phyloP scores from a whole-genome alignment of 2,113 vertebrate species.

The Brachyhypopomus gauderio region DNA sequence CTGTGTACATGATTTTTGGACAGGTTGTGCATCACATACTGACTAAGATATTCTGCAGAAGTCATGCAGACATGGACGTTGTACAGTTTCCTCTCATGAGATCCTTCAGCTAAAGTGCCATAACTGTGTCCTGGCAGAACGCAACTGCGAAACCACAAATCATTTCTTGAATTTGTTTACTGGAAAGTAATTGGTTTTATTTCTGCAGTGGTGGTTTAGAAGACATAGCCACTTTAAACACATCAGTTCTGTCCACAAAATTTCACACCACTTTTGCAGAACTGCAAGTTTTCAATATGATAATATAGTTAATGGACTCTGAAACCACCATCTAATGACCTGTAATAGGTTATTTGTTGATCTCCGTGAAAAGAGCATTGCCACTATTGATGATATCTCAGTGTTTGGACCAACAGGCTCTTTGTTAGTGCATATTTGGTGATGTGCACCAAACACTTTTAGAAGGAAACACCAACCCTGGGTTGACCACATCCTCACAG shows the following conservation, averaged over 20 bases:
- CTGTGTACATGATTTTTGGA: too few relatives aligned
- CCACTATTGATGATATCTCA: neutral
- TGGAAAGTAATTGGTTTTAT: slow-evolving; percentile 17
- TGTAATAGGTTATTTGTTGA: neutral
- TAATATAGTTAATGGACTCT: neutral
- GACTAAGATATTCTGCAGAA: too few relatives aligned
- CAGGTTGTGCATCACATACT: too few relatives aligned
- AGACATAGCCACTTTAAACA: slow-evolving; percentile 9
- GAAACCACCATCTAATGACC: slow-evolving; percentile 1
- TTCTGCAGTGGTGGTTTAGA: slow-evolving; percentile 27
- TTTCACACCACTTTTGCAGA: neutral
- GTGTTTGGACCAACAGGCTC: neutral
- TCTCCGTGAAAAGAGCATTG: neutral
- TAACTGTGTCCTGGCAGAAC: neutral
- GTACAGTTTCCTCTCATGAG: neutral
- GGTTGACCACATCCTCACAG: slow-evolving; percentile 60
- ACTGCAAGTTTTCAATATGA: neutral
- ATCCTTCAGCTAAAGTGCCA: neutral
- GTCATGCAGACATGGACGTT: too few relatives aligned
- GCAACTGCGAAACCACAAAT: neutral
- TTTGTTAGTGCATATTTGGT: neutral
- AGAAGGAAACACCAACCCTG: neutral
- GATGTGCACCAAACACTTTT: slow-evolving; percentile 26
- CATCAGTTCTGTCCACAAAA: neutral
- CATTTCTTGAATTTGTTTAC: slow-evolving; percentile 24